Evolutionary conservation across 1,140 invertebrate genomes (phyloP).

Genomic region (Fopius arisanus): DNA sequence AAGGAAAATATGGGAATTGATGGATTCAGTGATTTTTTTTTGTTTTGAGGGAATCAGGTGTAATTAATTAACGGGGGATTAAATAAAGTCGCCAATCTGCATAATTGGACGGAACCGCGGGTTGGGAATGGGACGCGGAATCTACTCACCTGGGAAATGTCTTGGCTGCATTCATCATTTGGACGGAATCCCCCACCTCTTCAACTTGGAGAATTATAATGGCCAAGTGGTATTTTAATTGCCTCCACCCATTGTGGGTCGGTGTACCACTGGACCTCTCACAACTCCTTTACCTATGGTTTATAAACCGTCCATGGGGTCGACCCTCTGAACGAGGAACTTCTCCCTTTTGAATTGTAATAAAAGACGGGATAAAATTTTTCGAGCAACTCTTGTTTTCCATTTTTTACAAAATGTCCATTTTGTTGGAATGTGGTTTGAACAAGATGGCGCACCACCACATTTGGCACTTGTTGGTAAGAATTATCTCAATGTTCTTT

Average conservation of each 20-base stretch:
- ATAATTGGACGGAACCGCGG: constrained; percentile 44
- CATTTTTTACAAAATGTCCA: too few relatives aligned
- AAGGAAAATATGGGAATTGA: not conserved
- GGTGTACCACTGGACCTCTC: constrained; percentile 8
- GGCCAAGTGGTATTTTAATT: constrained; percentile 44
- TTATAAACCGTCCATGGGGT: not conserved
- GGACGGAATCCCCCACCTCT: constrained; percentile 36
- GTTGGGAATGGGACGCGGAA: not conserved
- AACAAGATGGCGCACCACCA: too few relatives aligned
- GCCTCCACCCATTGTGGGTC: constrained; percentile 31
- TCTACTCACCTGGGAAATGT: constrained; percentile 21
- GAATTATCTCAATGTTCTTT: too few relatives aligned
- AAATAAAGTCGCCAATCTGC: constrained; percentile 53
- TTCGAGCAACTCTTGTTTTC: too few relatives aligned
- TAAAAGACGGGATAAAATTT: too few relatives aligned
- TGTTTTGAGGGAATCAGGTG: constrained; percentile 38
- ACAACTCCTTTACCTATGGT: constrained; percentile 9
- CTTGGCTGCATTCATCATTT: constrained; percentile 45
- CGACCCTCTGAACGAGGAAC: too few relatives aligned
- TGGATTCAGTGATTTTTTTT: not conserved
- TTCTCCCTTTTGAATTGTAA: not conserved
- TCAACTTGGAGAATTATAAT: not conserved
- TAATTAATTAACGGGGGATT: constrained; percentile 53
- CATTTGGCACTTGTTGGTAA: too few relatives aligned
- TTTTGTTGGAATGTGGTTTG: too few relatives aligned